Evolutionary conservation across 2,113 vertebrate genomes (phyloP), one percentile per base, ranked within the genome.

Genomic region (Larimichthys crocea): DNA sequence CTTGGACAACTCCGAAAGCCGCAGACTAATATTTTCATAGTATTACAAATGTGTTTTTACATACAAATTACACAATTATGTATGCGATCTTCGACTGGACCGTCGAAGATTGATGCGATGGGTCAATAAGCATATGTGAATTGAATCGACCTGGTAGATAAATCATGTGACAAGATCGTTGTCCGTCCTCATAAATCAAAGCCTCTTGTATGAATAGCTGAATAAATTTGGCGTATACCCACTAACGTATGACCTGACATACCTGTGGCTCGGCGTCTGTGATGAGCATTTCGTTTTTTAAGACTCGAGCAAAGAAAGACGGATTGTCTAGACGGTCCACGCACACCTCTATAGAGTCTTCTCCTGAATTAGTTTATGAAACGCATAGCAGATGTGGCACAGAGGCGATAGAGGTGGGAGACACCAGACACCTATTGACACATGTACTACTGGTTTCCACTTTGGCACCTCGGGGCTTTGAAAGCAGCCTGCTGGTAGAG

Each of bases 371-470:
- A 89, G 86, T 69, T 88, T 88, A 82, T 71, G 63, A 90, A 93
- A 94, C 84, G 55, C 35, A 2, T n/a, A 81, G 80, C 93, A 95
- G 91, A 94, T 94, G 93, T 92, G 73, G 69, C 77, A 64, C 75
- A 1, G 76, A 86, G 74, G 80, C 85, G 80, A 90, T 80, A 76
- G 77, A 92, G 90, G 84, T 89, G 85, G 72, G 79, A 90, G 92
- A 93, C 88, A 94, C 79, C 60, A 81, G 91, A 95, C 90, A 90
- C 92, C 86, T 93, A 90, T 88, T 91, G 93, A 95, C 93, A 94
- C 92, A 90, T 91, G 92, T 93, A 93, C 86, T 86, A 89, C 91
- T 93, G 93, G 87, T 93, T 92, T 94, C 92, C 92, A 92, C 92
- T 93, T 91, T 91, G 92, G 90, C 92, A 93, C 93, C 92, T 94